These are phyloP conservation scores for Diplolepis rosae DNA, from an alignment of 2,888 invertebrate species.

Conservation along the genomic window DNA sequence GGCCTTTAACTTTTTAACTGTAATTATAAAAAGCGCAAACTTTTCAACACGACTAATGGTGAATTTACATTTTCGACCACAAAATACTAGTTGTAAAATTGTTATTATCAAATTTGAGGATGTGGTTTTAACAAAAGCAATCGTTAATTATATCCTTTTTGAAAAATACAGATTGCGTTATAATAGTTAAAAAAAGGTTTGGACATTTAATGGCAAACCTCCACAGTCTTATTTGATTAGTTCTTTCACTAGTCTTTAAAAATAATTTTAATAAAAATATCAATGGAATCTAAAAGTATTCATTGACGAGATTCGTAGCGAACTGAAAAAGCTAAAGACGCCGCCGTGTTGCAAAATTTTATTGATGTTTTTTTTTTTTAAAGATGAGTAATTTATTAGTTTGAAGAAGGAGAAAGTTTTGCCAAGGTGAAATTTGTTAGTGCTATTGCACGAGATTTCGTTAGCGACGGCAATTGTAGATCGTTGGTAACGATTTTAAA, in stretches of 20 bases:
- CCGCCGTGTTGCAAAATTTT: neutral
- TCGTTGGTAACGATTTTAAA: neutral
- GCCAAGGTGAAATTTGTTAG: neutral
- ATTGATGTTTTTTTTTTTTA: neutral
- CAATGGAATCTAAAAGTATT: neutral
- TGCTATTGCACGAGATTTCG: constrained; percentile 1
- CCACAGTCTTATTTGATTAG: neutral
- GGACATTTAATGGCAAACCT: constrained; percentile 19
- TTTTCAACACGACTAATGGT: constrained; percentile 1
- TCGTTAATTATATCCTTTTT: neutral
- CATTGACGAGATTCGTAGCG: neutral
- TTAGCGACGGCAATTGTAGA: neutral
- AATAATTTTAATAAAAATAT: neutral
- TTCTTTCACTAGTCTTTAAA: neutral
- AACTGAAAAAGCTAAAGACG: neutral
- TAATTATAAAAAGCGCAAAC: neutral
- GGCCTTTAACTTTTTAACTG: too few relatives aligned
- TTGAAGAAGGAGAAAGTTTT: neutral
- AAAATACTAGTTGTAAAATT: neutral
- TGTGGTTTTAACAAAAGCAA: too few relatives aligned
- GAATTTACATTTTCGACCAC: neutral
- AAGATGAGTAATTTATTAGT: neutral
- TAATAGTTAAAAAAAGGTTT: neutral
- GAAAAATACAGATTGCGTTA: constrained; percentile 22
- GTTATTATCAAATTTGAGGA: too few relatives aligned